These are phyloP conservation scores for Actinostola sp. DNA, from an alignment of 92 coral and sea anemone species.

Conservation along the genomic window DNA sequence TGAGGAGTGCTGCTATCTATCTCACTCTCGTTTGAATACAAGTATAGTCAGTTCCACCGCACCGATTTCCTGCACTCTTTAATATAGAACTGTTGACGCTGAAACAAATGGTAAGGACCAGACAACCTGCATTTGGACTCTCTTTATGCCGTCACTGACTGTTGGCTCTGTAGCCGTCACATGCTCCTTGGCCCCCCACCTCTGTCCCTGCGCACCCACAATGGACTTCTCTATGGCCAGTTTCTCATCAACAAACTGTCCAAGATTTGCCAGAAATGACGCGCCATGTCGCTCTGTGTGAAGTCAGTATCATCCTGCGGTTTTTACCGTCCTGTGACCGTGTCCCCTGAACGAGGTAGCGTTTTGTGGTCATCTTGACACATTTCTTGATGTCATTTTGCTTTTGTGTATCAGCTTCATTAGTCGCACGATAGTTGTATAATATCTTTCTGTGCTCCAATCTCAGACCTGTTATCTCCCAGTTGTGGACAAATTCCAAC, in stretches of 20 bases:
- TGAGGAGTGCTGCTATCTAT: conserved; percentile 86
- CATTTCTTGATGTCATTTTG: conserved; percentile 71
- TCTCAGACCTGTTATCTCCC: conserved; percentile 60
- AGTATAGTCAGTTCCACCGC: conserved; percentile 76
- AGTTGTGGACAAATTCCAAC: conserved; percentile 48
- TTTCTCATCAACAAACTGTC: conserved; percentile 76
- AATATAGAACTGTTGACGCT: conserved; percentile 77
- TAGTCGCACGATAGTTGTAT: conserved; percentile 75
- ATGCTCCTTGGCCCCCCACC: conserved; percentile 65
- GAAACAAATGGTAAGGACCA: conserved; percentile 68
- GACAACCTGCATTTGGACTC: conserved; percentile 35
- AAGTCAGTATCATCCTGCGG: conserved; percentile 62
- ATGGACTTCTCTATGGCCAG: conserved; percentile 74
- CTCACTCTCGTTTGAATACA: conserved; percentile 78
- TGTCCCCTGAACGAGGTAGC: conserved; percentile 77
- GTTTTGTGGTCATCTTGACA: conserved; percentile 75
- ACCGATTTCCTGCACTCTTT: conserved; percentile 73
- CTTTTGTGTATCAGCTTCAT: conserved; percentile 76
- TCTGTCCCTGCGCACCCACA: conserved; percentile 89
- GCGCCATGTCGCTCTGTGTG: conserved; percentile 71
- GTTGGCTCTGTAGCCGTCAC: conserved; percentile 75
- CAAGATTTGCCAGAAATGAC: conserved; percentile 82
- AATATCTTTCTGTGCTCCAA: conserved; percentile 74
- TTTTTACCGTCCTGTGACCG: conserved; percentile 72
- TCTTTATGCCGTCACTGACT: conserved; percentile 50